These are phyloP conservation scores for Microtus montanus DNA, from an alignment of 2,113 vertebrate species.

Conservation along the genomic window DNA sequence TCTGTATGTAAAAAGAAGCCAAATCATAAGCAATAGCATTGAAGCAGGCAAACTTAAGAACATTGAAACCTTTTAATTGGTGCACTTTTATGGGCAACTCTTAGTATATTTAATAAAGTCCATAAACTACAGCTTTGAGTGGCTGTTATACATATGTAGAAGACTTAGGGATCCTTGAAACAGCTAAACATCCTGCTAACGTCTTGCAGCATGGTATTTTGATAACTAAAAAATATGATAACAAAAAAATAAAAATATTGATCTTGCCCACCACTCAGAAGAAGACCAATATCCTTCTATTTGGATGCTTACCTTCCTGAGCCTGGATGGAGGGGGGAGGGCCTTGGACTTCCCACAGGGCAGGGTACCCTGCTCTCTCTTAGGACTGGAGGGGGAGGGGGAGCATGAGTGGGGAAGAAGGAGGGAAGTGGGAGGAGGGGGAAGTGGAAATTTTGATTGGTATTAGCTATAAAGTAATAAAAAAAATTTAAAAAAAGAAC, in stretches of 20 bases:
- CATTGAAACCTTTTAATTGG: background rate
- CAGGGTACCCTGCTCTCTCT: too few species aligned
- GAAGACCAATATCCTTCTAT: background rate
- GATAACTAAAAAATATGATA: background rate
- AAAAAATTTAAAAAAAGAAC: background rate
- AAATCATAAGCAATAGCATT: background rate
- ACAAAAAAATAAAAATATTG: background rate
- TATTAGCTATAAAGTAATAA: too few species aligned
- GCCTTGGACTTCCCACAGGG: too few species aligned
- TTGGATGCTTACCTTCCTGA: too few species aligned
- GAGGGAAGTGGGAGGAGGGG: too few species aligned
- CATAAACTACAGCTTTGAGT: background rate
- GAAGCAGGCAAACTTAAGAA: background rate
- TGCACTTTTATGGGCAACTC: background rate
- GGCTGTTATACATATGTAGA: background rate
- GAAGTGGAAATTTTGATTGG: too few species aligned
- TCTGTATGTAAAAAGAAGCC: conserved; percentile 5
- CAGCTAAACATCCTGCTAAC: background rate
- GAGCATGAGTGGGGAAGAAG: too few species aligned
- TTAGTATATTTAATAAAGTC: background rate
- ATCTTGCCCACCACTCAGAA: background rate
- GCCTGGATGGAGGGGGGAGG: too few species aligned
- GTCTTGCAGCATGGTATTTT: background rate
- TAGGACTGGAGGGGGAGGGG: too few species aligned
- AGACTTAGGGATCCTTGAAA: background rate